A percentile compares a stretch with the other conserved stretches of the same genome.
phyloP scores from a whole-genome alignment of 2,888 invertebrate genomes.

The Heteromyza rotundicornis region DNA sequence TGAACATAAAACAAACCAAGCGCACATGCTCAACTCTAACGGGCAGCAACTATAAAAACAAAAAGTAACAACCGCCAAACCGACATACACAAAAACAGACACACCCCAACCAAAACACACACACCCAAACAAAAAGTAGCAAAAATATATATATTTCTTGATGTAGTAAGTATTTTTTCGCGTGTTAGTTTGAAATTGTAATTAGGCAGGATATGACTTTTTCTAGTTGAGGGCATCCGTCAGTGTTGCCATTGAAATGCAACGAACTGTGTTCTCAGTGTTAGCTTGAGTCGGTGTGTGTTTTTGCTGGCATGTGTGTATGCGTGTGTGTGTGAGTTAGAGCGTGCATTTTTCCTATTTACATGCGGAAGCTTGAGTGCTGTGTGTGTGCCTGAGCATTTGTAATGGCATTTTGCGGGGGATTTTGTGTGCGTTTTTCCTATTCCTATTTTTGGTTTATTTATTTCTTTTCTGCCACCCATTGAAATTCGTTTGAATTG shows the following conservation, averaged over 20 bases:
- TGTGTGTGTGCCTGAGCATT: neutral
- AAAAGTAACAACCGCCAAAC: too few relatives aligned
- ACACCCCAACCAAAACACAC: too few relatives aligned
- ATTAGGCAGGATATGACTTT: slow-evolving; percentile 6
- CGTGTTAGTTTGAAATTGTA: neutral
- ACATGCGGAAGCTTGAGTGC: neutral
- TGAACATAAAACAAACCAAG: too few relatives aligned
- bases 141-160: too few relatives aligned
- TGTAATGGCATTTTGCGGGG: neutral
- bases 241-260: neutral
- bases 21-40: too few relatives aligned
- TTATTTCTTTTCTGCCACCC: neutral
- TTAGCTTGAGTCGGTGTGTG: neutral
- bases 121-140: too few relatives aligned
- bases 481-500: neutral
- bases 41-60: too few relatives aligned
- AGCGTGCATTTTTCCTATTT: too few relatives aligned
- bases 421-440: too few relatives aligned
- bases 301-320: neutral
- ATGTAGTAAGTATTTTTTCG: too few relatives aligned
- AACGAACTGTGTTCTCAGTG: neutral
- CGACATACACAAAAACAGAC: too few relatives aligned
- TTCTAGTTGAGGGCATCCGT: neutral
- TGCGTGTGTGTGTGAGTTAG: neutral
- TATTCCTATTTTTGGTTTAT: neutral